Evolutionary conservation across 2,113 vertebrate species (phyloP).

Genomic region (Xenopus laevis): DNA sequence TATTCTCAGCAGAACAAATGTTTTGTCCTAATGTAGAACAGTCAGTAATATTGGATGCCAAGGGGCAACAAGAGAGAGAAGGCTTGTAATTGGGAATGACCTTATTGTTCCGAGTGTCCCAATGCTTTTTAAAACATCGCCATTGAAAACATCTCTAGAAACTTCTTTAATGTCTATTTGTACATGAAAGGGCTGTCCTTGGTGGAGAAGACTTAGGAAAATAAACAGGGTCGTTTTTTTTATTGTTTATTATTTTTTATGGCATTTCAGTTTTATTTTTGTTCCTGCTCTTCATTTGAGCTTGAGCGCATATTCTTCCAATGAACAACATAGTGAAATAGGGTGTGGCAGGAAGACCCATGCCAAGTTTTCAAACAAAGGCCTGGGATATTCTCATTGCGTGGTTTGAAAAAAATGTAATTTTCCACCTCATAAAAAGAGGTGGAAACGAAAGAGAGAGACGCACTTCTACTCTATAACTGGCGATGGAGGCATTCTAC

Average conservation of each 20-base stretch:
- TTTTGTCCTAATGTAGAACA: too few relatives aligned
- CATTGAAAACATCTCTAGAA: background rate
- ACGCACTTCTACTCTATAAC: too few relatives aligned
- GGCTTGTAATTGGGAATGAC: too few relatives aligned
- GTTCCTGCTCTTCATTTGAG: background rate
- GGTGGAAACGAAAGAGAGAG: too few relatives aligned
- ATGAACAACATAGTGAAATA: background rate
- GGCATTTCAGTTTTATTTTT: background rate
- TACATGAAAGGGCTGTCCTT: conserved; percentile 25
- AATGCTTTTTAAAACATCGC: background rate
- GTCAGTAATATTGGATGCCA: too few relatives aligned
- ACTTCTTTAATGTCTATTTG: background rate
- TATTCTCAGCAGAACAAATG: too few relatives aligned
- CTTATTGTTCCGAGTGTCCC: too few relatives aligned
- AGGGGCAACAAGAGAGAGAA: too few relatives aligned
- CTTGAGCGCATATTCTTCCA: conserved; percentile 15
- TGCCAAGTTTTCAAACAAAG: background rate
- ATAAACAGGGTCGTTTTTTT: background rate
- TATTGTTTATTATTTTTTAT: background rate
- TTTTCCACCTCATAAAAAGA: too few relatives aligned
- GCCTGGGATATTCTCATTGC: too few relatives aligned
- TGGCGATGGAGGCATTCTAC: too few relatives aligned
- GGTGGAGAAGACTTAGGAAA: conserved; percentile 1
- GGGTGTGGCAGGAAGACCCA: background rate
- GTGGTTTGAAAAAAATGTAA: too few relatives aligned